phyloP scores from a whole-genome alignment of 2,113 vertebrate genomes.

The Addax nasomaculatus region DNA sequence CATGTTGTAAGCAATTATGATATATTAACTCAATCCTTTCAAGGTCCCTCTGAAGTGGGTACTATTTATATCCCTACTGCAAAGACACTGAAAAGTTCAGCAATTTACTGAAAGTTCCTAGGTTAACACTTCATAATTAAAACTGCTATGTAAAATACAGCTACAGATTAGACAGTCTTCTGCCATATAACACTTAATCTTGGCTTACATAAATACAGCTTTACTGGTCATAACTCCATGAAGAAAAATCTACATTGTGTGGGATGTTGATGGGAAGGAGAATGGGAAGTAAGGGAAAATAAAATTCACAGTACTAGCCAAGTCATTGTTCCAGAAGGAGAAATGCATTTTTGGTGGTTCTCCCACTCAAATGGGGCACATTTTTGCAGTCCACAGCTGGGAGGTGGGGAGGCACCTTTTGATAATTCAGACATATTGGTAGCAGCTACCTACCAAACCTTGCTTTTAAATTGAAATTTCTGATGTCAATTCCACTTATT shows the following conservation, averaged over 20 bases:
- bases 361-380: not conserved
- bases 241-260: not conserved
- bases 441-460: not conserved
- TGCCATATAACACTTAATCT: not conserved
- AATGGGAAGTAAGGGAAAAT: not conserved
- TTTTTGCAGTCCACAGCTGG: not conserved
- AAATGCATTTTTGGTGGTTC: not conserved
- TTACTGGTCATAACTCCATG: not conserved
- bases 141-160: not conserved
- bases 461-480: not conserved
- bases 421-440: not conserved
- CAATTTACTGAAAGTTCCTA: not conserved
- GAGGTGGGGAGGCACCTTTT: fast-evolving
- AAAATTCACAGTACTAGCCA: not conserved
- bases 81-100: not conserved
- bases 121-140: not conserved
- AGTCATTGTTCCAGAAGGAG: not conserved
- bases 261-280: not conserved
- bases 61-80: not conserved
- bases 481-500: not conserved
- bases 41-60: not conserved
- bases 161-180: not conserved
- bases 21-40: not conserved
- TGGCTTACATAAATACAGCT: not conserved
- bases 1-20: not conserved